phyloP scores from a whole-genome alignment of 2,888 invertebrate species.

The Trissoscelio sp. region DNA sequence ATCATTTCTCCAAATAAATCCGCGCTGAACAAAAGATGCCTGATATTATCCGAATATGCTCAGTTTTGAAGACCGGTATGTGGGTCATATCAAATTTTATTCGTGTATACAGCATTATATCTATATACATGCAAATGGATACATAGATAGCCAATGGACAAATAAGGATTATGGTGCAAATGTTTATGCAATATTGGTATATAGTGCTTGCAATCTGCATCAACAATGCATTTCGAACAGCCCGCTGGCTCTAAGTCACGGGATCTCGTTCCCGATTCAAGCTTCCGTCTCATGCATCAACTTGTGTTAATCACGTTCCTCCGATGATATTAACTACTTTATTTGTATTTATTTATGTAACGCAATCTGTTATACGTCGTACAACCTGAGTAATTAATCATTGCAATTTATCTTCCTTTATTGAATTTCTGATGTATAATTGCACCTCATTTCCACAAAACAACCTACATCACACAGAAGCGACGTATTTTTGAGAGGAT shows the following conservation, averaged over 20 bases:
- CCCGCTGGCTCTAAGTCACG: conserved; percentile 38
- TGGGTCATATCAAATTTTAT: conserved; percentile 36
- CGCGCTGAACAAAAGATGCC: conserved; percentile 7
- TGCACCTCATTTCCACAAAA: too few species aligned
- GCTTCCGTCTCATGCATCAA: conserved; percentile 33
- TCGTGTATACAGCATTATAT: background rate
- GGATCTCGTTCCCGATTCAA: conserved; percentile 31
- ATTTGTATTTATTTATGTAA: conserved; percentile 50
- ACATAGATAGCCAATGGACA: conserved; percentile 52
- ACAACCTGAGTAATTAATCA: too few species aligned
- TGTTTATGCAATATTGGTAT: conserved; percentile 54
- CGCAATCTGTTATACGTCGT: conserved; percentile 35
- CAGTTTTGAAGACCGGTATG: conserved; percentile 4
- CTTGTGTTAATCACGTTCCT: conserved; percentile 44
- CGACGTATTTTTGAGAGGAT: too few species aligned
- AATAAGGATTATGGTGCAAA: conserved; percentile 54
- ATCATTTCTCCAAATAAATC: conserved; percentile 7
- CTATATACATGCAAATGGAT: conserved; percentile 37
- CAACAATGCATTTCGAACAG: conserved; percentile 40
- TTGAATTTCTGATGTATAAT: too few species aligned
- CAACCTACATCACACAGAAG: too few species aligned
- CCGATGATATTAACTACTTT: conserved; percentile 37
- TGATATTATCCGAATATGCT: conserved; percentile 7
- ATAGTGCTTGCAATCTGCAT: conserved; percentile 44
- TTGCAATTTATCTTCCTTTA: too few species aligned